A percentile compares a stretch with the other conserved stretches of the same genome.
phyloP scores from a whole-genome alignment of 2,888 invertebrate genomes.

The Cryptus viduatorius region DNA sequence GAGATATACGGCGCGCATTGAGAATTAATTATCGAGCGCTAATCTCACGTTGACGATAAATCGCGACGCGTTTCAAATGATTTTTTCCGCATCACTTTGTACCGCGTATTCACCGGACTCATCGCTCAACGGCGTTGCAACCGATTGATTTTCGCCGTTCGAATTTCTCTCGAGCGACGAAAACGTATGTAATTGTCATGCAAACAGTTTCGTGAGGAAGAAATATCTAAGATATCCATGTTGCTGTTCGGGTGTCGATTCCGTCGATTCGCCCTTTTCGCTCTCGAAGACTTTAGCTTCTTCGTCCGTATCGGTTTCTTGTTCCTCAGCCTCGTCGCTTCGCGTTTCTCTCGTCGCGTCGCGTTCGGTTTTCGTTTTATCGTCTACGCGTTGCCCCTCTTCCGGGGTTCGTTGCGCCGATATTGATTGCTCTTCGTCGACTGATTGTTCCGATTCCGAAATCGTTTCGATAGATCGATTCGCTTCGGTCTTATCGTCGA shows the following conservation, averaged over 20 bases:
- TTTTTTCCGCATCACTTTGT: constrained; percentile 23
- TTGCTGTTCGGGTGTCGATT: constrained; percentile 72
- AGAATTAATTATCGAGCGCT: too few relatives aligned
- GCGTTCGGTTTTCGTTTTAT: constrained; percentile 37
- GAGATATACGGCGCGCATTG: neutral
- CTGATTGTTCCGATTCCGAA: constrained; percentile 24
- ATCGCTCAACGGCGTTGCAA: constrained; percentile 32
- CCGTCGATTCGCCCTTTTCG: constrained; percentile 65
- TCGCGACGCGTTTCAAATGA: neutral
- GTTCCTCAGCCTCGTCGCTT: constrained; percentile 24
- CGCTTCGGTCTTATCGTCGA: constrained; percentile 25
- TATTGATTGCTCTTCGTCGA: neutral
- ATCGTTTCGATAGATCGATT: constrained; percentile 13
- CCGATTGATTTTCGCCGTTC: constrained; percentile 64
- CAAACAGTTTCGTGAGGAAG: constrained; percentile 80
- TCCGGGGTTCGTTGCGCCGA: neutral
- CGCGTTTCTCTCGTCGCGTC: constrained; percentile 24
- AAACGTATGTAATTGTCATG: constrained; percentile 76
- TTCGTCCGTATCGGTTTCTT: constrained; percentile 49
- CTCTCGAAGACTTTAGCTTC: constrained; percentile 58
- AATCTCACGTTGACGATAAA: neutral
- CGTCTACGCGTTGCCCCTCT: neutral
- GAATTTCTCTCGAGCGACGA: constrained; percentile 56
- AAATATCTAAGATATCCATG: constrained; percentile 80
- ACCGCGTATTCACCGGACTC: constrained; percentile 21